Conservation (phyloP, 2,113 vertebrate genomes). For the Irena cyanogastra region DNA sequence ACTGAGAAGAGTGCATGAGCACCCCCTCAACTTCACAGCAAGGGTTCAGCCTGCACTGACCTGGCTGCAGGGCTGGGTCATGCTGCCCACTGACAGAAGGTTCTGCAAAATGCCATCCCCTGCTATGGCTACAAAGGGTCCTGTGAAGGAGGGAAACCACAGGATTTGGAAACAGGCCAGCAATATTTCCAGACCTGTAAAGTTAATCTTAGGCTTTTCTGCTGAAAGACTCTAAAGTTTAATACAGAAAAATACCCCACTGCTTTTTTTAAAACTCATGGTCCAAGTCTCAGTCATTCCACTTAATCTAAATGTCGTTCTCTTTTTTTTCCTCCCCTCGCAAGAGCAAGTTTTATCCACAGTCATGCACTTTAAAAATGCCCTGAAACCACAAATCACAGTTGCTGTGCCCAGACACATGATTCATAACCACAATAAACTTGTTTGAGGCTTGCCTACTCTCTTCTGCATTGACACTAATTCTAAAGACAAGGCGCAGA, state of each 20-base stretch:
- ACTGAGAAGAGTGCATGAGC: not conserved
- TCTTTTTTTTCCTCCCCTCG: rapidly evolving
- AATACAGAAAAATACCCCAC: not conserved
- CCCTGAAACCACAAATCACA: not conserved
- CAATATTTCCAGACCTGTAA: not conserved
- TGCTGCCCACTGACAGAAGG: not conserved
- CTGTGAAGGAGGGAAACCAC: not conserved
- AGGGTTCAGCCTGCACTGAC: not conserved
- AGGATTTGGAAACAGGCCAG: not conserved
- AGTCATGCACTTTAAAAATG: not conserved
- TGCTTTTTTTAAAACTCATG: not conserved
- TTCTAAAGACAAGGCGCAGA: not conserved
- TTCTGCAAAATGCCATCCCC: not conserved
- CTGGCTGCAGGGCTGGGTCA: not conserved
- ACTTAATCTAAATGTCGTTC: not conserved
- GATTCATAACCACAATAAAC: not conserved
- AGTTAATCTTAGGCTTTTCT: not conserved
- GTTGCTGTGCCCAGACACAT: not conserved
- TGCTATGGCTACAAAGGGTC: not conserved
- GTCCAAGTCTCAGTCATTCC: not conserved
- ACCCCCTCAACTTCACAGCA: not conserved
- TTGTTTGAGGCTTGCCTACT: not conserved
- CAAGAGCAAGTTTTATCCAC: not conserved
- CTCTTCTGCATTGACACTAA: not conserved
- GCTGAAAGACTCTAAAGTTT: not conserved